Conservation (phyloP, 2,888 invertebrate species). For the Pelosia muscerda region DNA sequence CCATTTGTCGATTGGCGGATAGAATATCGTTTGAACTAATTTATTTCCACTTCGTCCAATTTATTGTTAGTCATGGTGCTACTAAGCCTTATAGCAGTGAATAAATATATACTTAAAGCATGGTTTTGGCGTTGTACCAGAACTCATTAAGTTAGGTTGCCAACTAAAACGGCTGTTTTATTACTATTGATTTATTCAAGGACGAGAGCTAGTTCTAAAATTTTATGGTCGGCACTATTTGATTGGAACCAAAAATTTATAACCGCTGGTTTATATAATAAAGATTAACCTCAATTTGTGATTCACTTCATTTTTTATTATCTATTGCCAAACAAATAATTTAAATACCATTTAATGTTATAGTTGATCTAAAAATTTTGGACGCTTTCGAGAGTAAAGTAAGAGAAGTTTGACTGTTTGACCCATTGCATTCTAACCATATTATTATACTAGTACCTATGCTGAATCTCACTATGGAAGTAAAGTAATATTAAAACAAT, state of each 20-base stretch:
- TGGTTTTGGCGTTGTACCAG: slow-evolving; percentile 38
- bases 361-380: too few relatives aligned
- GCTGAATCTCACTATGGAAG: too few relatives aligned
- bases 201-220: background rate
- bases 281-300: too few relatives aligned
- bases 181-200: slow-evolving; percentile 22
- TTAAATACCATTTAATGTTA: too few relatives aligned
- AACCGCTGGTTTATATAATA: too few relatives aligned
- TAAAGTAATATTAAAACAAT: too few relatives aligned
- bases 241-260: background rate
- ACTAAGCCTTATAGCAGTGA: slow-evolving; percentile 17
- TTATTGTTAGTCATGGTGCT: slow-evolving; percentile 12
- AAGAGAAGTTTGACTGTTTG: too few relatives aligned
- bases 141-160: slow-evolving; percentile 22
- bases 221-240: background rate
- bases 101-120: slow-evolving; percentile 26
- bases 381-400: too few relatives aligned
- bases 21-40: background rate
- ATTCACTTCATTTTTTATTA: too few relatives aligned
- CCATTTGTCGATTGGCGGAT: background rate
- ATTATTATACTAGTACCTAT: too few relatives aligned
- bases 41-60: background rate
- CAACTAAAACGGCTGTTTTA: slow-evolving; percentile 23
- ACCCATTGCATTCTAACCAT: too few relatives aligned
- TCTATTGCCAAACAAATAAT: too few relatives aligned